Percentiles rank a stretch among this genome's conserved stretches.
Conservation (phyloP, 2,888 invertebrate genomes). For the Sminthurinus aureus region DNA sequence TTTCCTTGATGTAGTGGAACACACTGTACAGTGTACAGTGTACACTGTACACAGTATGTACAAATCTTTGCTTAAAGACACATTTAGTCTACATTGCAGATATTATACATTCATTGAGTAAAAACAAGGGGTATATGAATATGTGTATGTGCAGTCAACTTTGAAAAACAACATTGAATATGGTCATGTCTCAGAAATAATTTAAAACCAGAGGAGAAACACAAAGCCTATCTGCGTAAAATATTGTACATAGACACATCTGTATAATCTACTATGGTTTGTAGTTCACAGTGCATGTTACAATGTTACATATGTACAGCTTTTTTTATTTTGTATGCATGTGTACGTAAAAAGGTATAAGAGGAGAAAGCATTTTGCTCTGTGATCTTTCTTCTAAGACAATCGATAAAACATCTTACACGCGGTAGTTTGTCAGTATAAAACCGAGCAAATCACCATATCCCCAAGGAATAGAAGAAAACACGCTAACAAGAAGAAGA, state of each 20-base stretch:
- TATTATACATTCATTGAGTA: not conserved
- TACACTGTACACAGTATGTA: no score
- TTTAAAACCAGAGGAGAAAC: not conserved
- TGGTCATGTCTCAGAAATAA: not conserved
- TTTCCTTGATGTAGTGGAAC: no score
- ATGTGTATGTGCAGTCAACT: no score
- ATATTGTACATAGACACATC: not conserved
- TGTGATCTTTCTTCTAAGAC: constrained; percentile 36
- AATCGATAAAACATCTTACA: constrained; percentile 36
- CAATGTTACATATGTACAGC: not conserved
- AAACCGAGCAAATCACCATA: constrained; percentile 31
- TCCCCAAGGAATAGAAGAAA: constrained; percentile 14
- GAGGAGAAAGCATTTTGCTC: not conserved
- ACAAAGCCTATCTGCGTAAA: not conserved
- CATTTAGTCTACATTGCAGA: not conserved
- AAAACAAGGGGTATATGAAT: no score
- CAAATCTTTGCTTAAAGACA: not conserved
- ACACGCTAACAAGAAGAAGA: not conserved
- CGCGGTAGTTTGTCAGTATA: constrained; percentile 36
- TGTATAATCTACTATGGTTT: not conserved
- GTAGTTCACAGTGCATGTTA: not conserved
- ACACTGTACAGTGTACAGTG: no score
- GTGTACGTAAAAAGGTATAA: not conserved
- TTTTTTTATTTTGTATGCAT: not conserved
- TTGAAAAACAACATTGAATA: not conserved